Evolutionary conservation across 1,140 invertebrate species (phyloP), one percentile per base, ranked within the genome.

Genomic region (Scylla paramamosain): DNA sequence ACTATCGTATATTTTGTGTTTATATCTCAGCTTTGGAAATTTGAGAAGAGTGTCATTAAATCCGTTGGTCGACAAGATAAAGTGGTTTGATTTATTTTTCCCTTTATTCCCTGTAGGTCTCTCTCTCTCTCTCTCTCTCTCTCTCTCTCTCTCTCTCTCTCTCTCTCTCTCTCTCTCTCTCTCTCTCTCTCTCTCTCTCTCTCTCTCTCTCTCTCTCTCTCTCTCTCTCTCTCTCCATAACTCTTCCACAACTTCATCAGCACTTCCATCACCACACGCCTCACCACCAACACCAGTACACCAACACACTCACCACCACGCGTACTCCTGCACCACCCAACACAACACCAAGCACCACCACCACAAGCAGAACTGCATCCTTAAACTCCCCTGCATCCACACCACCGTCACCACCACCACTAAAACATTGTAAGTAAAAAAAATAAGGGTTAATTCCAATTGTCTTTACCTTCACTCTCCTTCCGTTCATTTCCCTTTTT

Each of bases 1-100:
- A 20, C n/a, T 77, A 77, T n/a, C 20, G 67, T 77, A 77, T 77
- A 77, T 77, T 77, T 77, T 77, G 67, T 77, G 67, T 77, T 77
- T 8, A n/a, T 77, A 77, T 77, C n/a, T 77, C 20, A 77, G 52
- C 1, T 77, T n/a, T 77, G 10, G 12, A 59, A 77, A 25, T 20
- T 77, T 7, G n/a, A n/a, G 6, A n/a, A n/a, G 25, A n/a, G n/a
- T 77, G 67, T 77, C 67, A 77, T 77, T 77, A 77, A 77, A 77
- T 77, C 67, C n/a, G 67, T 77, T 77, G 67, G 67, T 77, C 10
- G n/a, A 77, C 8, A 77, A n/a, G 67, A 77, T 1, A n/a, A n/a
- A 8, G 8, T 59, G 12, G 10, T 20, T 59, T 20, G 4, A 77
- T n/a, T 20, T 77, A 20, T 1, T 0, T 77, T 77, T 77, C 20